Evolutionary conservation across 2,888 invertebrate genomes (phyloP).

Genomic region (Sarcophaga subvicina): DNA sequence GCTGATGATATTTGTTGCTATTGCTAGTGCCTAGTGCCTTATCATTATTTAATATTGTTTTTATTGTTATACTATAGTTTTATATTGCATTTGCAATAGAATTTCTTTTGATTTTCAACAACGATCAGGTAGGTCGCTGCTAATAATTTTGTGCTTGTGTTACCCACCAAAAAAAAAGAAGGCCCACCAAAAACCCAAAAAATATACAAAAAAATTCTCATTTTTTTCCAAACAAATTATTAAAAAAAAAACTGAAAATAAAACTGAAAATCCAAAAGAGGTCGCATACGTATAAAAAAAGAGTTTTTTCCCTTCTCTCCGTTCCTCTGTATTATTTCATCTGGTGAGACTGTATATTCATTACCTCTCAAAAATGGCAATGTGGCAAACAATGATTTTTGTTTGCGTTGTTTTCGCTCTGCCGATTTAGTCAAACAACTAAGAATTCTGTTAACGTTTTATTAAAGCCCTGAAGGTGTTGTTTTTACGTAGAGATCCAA

Average conservation of each 20-base stretch:
- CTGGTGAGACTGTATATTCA: constrained; percentile 1
- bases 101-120: constrained; percentile 46
- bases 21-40: constrained; percentile 21
- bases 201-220: neutral
- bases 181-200: neutral
- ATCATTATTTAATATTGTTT: constrained; percentile 38
- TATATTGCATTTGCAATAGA: neutral
- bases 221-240: neutral
- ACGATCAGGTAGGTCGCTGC: constrained; percentile 64
- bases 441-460: constrained; percentile 49
- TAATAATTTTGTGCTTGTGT: constrained; percentile 25
- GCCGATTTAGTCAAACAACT: neutral
- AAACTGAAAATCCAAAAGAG: neutral
- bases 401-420: too few relatives aligned
- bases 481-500: constrained; percentile 19
- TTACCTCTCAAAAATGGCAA: constrained; percentile 36
- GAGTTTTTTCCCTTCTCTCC: constrained; percentile 24
- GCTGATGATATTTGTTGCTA: constrained; percentile 17
- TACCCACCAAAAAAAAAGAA: neutral
- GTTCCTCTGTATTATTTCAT: neutral
- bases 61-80: constrained; percentile 23
- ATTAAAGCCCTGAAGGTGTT: constrained; percentile 59
- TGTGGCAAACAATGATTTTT: constrained; percentile 9
- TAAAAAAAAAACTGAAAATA: neutral
- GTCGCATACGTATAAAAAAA: constrained; percentile 10